These are phyloP conservation scores for Typhlomys cinereus DNA, from an alignment of 2,113 vertebrate species.

Conservation along the genomic window DNA sequence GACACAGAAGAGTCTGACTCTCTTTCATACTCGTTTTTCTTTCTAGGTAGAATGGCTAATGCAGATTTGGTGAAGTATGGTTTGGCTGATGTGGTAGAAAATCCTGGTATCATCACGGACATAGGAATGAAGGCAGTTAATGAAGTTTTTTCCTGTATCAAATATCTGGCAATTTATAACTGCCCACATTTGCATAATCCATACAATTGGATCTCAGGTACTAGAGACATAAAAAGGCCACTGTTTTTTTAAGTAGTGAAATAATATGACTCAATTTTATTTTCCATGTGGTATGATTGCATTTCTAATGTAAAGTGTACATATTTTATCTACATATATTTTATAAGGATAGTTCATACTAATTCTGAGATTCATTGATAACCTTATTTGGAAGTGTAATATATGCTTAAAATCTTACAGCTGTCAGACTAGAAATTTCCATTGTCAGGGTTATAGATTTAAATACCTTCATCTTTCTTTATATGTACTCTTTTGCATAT, in stretches of 20 bases:
- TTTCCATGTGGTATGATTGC: slow-evolving; percentile 7
- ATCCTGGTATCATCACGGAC: slow-evolving; percentile 99
- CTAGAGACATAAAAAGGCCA: slow-evolving; percentile 33
- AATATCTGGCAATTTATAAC: slow-evolving; percentile 98
- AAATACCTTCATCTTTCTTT: background rate
- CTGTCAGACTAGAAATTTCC: slow-evolving; percentile 16
- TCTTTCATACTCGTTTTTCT: slow-evolving; percentile 39
- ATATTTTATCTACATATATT: background rate
- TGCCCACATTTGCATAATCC: slow-evolving; percentile 98
- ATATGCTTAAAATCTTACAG: slow-evolving; percentile 1
- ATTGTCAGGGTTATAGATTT: background rate
- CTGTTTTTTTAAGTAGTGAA: background rate
- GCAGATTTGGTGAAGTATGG: slow-evolving; percentile 97
- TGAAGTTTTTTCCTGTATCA: slow-evolving; percentile 98
- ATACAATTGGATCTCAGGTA: slow-evolving; percentile 95
- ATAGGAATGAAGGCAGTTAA: slow-evolving; percentile 99
- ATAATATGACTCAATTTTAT: background rate
- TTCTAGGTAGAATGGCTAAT: slow-evolving; percentile 96
- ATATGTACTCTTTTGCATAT: background rate
- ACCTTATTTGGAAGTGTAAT: background rate
- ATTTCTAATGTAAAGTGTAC: slow-evolving; percentile 19
- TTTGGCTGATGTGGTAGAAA: slow-evolving; percentile 97
- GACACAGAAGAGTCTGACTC: slow-evolving; percentile 5
- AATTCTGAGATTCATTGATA: slow-evolving; percentile 21
- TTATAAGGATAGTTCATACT: slow-evolving; percentile 11